phyloP scores from a whole-genome alignment of 1,140 invertebrate genomes.

The Argopecten irradians region DNA sequence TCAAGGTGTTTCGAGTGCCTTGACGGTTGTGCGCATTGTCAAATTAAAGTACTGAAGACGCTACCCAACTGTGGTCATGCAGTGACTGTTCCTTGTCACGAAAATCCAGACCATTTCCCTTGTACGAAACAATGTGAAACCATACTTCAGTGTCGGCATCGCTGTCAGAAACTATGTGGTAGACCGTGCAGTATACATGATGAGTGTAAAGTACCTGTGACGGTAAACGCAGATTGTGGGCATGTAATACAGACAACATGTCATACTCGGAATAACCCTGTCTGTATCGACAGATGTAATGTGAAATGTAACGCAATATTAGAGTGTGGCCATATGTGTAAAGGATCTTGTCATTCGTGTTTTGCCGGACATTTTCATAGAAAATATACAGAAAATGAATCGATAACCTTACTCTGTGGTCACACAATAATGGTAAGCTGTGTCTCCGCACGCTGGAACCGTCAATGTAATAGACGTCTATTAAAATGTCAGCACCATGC shows the following conservation, averaged over 20 bases:
- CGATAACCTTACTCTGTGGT: slow-evolving; percentile 66
- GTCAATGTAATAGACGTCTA: slow-evolving; percentile 82
- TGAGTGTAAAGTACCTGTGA: slow-evolving; percentile 24
- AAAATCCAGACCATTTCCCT: slow-evolving; percentile 25
- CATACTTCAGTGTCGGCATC: slow-evolving; percentile 74
- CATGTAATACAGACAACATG: slow-evolving; percentile 29
- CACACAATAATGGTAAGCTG: slow-evolving; percentile 62
- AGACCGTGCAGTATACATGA: neutral
- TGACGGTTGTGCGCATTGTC: slow-evolving; percentile 24
- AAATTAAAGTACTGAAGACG: slow-evolving; percentile 27
- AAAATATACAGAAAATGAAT: slow-evolving; percentile 62
- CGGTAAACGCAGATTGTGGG: slow-evolving; percentile 19
- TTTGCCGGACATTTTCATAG: slow-evolving; percentile 81
- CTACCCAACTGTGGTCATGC: slow-evolving; percentile 49
- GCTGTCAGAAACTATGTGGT: slow-evolving; percentile 77
- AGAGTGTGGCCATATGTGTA: slow-evolving; percentile 53
- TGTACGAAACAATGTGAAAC: slow-evolving; percentile 47
- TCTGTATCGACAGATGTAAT: too few relatives aligned
- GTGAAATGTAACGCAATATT: slow-evolving; percentile 27
- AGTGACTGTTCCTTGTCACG: slow-evolving; percentile 42
- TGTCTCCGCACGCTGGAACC: slow-evolving; percentile 28
- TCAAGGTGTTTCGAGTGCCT: slow-evolving; percentile 43
- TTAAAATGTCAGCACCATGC: slow-evolving; percentile 80
- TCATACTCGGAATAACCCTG: neutral
- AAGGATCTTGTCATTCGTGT: slow-evolving; percentile 74